These are phyloP conservation scores for Jacana jacana DNA, from an alignment of 2,113 vertebrate species.

Conservation along the genomic window DNA sequence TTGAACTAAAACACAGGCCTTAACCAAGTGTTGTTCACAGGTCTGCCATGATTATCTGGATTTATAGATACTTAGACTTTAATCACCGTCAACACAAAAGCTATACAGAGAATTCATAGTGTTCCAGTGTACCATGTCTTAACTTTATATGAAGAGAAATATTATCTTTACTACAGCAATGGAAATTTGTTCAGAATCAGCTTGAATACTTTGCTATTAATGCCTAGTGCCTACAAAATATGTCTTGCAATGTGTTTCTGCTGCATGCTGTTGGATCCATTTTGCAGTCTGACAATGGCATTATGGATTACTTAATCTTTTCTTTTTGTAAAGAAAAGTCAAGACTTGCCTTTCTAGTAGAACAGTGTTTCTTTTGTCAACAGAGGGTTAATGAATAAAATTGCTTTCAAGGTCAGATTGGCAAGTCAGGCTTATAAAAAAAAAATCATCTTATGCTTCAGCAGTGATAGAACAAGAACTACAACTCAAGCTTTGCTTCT, in stretches of 20 bases:
- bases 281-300: not conserved
- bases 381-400: slow-evolving; percentile 31
- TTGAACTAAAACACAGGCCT: not conserved
- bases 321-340: not conserved
- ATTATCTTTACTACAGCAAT: not conserved
- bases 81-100: not conserved
- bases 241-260: not conserved
- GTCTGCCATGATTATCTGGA: not conserved
- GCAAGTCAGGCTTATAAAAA: slow-evolving; percentile 25
- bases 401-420: slow-evolving; percentile 30
- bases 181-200: not conserved
- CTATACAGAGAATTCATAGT: not conserved
- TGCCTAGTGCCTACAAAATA: not conserved
- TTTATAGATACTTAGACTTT: not conserved
- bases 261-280: not conserved
- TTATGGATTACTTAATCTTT: not conserved
- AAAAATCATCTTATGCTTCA: slow-evolving; percentile 30
- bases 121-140: not conserved
- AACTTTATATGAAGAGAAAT: not conserved
- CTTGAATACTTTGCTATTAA: not conserved
- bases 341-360: not conserved
- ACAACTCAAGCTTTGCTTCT: not conserved
- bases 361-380: not conserved
- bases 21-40: not conserved
- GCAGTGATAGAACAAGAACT: not conserved